Evolutionary conservation across 2,113 vertebrate genomes (phyloP), one percentile per base, ranked within the genome.

Genomic region (Indicator maculatus): DNA sequence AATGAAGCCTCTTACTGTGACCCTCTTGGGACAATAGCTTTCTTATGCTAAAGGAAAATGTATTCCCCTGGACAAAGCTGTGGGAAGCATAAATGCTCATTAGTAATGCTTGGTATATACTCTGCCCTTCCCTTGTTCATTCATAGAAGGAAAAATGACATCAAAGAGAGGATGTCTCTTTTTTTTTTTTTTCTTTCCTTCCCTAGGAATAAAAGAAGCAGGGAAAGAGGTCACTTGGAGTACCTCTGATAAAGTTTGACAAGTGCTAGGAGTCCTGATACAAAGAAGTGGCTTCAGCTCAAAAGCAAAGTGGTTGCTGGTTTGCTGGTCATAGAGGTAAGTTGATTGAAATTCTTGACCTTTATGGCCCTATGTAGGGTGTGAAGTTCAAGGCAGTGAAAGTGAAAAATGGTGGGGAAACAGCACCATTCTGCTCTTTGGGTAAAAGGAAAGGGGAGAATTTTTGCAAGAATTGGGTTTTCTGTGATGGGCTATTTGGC

Each of bases 1-100:
- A 98, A 84, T 95, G 97, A 97, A 98, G 97, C 94, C 72, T 97
- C 97, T 97, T 95, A 96, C 87, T 97, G 95, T 21, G 66, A 80
- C 74, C 90, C 92, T 93, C 93, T 96, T 95, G 88, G 90, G 95
- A 98, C 98, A 98, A 98, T 97, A 96, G 95, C 90, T 97, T 97
- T 97, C 97, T 98, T 98, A 98, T 98, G 92, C 96, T 96, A 94
- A 97, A 98, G 94, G 90, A 97, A 97, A 98, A 97, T 91, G 94
- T 97, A 96, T 97, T 96, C 93, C 86, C 53, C 64, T 89, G 96
- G 92, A 94, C 94, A 94, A 97, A 94, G 96, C 97, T 81, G 96
- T 98, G 97, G 97, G 97, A 97, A 97, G 97, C 96, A 95, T 96
- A 97, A 96, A 88, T 81, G 87, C 95, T 97, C 83, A 89, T 97